Base-by-base conservation (phyloP, 1,140 invertebrate species). In the Holcopasites calliopsidis region DNA sequence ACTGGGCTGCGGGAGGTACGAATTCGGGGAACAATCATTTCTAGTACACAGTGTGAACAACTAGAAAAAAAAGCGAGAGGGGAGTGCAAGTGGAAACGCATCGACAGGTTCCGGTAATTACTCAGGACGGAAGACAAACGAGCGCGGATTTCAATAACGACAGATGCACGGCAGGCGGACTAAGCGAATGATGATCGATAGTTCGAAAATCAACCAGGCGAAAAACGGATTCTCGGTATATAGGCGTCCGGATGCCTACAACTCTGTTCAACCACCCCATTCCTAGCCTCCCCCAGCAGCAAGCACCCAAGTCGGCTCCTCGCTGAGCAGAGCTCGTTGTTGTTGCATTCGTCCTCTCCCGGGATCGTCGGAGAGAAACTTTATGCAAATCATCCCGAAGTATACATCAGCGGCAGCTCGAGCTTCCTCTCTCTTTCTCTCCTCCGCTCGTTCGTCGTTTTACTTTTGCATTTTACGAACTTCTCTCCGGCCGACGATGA, bases 131-230 rank as follows among this genome's bases (percentile, higher is more conserved):
- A 77, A 77, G 75, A 72, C 68, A 72, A 77, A 77, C 68, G 69
- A 72, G 58, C 68, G 35, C 33, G 68, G 49, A 71, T 77, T 77
- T 72, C 68, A 77, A 72, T 61, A 72, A 77, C 68, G 69, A 72
- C 75, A 76, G 74, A 69, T 71, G 74, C 66, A 58, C 50, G 72
- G 35, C 61, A 10, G 52, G 18, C 62, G 64, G 23, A 28, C 73
- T 64, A 72, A 72, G 74, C 55, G 65, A 38, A 58, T 35, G 74
- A 76, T 76, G 74, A 76, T 76, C 66, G 74, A 76, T 76, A 69
- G 74, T 28, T 69, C 16, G 74, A 54, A 58, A 76, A 76, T 76
- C 66, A 62, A 54, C 66, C 55, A 49, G 13, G 74, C 74, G 50
- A 71, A 62, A 76, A 76, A 57, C 52, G 50, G 62, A 47, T 44